Evolutionary conservation across 2,888 invertebrate species (phyloP), one percentile per base, ranked within the genome.

Genomic region (Caenorhabditis doughertyi): DNA sequence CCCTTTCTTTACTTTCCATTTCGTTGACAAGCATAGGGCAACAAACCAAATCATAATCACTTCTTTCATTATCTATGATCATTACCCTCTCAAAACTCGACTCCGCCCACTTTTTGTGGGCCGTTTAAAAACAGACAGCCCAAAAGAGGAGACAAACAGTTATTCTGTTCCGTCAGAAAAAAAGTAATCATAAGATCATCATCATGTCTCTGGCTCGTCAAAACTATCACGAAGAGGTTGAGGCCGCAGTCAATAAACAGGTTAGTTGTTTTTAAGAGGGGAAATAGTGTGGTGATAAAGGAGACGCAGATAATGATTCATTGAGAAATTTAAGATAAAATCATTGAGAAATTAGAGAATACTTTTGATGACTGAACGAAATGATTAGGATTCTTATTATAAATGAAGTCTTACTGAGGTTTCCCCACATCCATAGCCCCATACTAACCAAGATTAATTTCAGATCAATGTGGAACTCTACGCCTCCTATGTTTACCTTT

Each of bases 391-490:
- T n/a, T n/a, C n/a, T n/a, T n/a, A n/a, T n/a, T n/a, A n/a, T n/a
- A n/a, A n/a, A n/a, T n/a, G n/a, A n/a, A n/a, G n/a, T n/a, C 32
- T 32, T 4, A 32, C 32, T 32, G 32, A 7, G 9, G 32, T 9
- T 32, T 7, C 4, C 32, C 9, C 32, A 7, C 4, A 7, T 32
- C 4, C 32, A 4, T 32, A 4, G 4, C 4, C 32, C 4, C 4
- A 32, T 32, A 7, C 9, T 9, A 32, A 32, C 32, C 7, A 47
- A 27, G 5, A 9, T 39, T 16, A n/a, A 64, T 81, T 44, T 95
- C 65, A 95, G 93, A 95, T 95, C 86, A 95, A 95, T 92, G 92
- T 95, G 93, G 95, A 95, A 92, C 92, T 95, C 16, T 94, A 94
- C 87, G 95, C 95, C 9, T 94, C 94, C 90, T 95, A 95, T 90